phyloP scores from a whole-genome alignment of 2,888 invertebrate species.

The Trichopoda pennipes region DNA sequence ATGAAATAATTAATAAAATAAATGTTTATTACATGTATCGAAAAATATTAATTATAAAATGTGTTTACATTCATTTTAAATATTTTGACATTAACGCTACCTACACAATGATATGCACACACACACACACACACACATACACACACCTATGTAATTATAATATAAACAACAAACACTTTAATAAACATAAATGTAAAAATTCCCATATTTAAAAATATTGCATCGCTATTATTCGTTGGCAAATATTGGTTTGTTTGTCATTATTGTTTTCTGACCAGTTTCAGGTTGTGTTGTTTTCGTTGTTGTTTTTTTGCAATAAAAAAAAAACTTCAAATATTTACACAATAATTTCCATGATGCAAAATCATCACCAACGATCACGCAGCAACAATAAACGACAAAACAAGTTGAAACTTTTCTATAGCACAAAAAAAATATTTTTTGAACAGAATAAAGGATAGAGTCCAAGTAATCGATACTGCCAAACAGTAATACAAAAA shows the following conservation, averaged over 20 bases:
- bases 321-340: constrained; percentile 65
- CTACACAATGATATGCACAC: neutral
- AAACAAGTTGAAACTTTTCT: constrained; percentile 5
- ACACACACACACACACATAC: neutral
- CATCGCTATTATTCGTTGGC: constrained; percentile 37
- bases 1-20: constrained; percentile 60
- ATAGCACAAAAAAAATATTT: too few relatives aligned
- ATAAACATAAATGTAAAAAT: constrained; percentile 14
- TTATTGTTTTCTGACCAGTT: constrained; percentile 25
- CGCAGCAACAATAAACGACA: constrained; percentile 25
- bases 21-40: constrained; percentile 49
- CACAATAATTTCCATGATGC: constrained; percentile 58
- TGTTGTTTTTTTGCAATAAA: too few relatives aligned
- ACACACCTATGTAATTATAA: neutral
- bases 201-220: constrained; percentile 46
- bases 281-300: constrained; percentile 41
- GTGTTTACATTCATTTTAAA: constrained; percentile 64
- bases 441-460: too few relatives aligned
- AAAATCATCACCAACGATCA: constrained; percentile 52
- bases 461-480: too few relatives aligned
- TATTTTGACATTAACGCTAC: constrained; percentile 53
- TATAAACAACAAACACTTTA: constrained; percentile 7
- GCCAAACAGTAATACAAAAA: too few relatives aligned
- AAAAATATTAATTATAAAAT: constrained; percentile 68
- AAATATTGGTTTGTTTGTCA: constrained; percentile 59